Evolutionary conservation across 2,888 invertebrate genomes (phyloP), one percentile per base, ranked within the genome.

Genomic region (Biston betularia): DNA sequence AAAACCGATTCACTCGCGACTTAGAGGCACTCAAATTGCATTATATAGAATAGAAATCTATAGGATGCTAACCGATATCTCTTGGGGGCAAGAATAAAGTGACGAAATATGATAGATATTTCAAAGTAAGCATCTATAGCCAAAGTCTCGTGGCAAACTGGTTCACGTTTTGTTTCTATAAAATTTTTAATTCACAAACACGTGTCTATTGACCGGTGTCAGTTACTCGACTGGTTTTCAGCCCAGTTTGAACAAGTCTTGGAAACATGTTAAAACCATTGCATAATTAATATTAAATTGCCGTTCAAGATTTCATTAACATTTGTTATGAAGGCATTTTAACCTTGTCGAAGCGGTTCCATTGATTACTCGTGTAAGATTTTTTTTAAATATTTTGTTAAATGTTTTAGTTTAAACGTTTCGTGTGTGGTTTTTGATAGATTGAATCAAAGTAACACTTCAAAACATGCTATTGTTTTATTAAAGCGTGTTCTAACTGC

Each of bases 291-390:
- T 50, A 40, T 7, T 56, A 44, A 54, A 53, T 15, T 10, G 42
- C 42, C 33, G 53, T 48, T 65, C 40, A 38, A 56, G n/a, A 60
- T 65, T 65, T 61, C 52, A 61, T 57, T 65, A 61, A 52, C 50
- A 55, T 55, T 59, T 52, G n/a, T 49, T 48, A 48, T 50, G 49
- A 56, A 55, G n/a, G 2, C 45, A 7, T 24, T 42, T 55, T 54
- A 55, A 55, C 64, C 64, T 59, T 59, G 59, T 35, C n/a, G 12
- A 7, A 33, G 38, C 34, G 40, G 55, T 57, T 48, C 35, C 34
- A 46, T 57, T 61, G 40, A 48, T 34, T 35, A 33, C 34, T 59
- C 15, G 24, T 3, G 38, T 42, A 12, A 2, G 9, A 10, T 6
- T 14, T 52, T 52, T 52, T 52, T 54, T 4, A 15, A 38, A 40